These are phyloP conservation scores for Eledona agricola DNA, from an alignment of 2,888 invertebrate species.

Conservation along the genomic window DNA sequence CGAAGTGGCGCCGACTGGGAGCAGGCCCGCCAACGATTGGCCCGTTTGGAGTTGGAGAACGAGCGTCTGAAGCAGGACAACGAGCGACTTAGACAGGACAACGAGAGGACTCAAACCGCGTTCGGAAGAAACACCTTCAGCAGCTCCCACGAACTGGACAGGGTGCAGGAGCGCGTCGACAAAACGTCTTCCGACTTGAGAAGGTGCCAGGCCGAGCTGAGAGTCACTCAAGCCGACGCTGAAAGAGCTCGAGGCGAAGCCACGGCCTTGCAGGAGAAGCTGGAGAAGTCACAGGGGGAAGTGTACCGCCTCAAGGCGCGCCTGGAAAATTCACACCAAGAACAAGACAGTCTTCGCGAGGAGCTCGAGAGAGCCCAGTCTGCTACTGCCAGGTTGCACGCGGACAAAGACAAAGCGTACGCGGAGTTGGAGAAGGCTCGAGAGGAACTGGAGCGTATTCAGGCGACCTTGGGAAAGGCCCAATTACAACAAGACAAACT, in stretches of 20 bases:
- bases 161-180: constrained; percentile 85
- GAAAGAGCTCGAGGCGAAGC: constrained; percentile 87
- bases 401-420: constrained; percentile 82
- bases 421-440: constrained; percentile 86
- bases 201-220: constrained; percentile 86
- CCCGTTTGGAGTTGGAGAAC: constrained; percentile 88
- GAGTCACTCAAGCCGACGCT: constrained; percentile 91
- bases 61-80: constrained; percentile 87
- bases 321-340: constrained; percentile 93
- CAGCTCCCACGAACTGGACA: constrained; percentile 76
- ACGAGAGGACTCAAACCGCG: constrained; percentile 65
- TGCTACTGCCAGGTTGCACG: constrained; percentile 83
- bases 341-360: constrained; percentile 91
- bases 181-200: constrained; percentile 85
- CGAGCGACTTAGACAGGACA: constrained; percentile 62
- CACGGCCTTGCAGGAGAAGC: constrained; percentile 86
- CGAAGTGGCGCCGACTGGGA: constrained; percentile 91
- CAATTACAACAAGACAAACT: constrained; percentile 92
- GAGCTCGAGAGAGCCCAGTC: constrained; percentile 90
- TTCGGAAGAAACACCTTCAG: constrained; percentile 84
- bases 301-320: constrained; percentile 93
- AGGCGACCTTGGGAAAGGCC: constrained; percentile 89
- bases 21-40: constrained; percentile 81
- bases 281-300: constrained; percentile 94
- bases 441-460: constrained; percentile 88